Evolutionary conservation across 1,140 invertebrate species (phyloP).

Genomic region (Plodia interpunctella): DNA sequence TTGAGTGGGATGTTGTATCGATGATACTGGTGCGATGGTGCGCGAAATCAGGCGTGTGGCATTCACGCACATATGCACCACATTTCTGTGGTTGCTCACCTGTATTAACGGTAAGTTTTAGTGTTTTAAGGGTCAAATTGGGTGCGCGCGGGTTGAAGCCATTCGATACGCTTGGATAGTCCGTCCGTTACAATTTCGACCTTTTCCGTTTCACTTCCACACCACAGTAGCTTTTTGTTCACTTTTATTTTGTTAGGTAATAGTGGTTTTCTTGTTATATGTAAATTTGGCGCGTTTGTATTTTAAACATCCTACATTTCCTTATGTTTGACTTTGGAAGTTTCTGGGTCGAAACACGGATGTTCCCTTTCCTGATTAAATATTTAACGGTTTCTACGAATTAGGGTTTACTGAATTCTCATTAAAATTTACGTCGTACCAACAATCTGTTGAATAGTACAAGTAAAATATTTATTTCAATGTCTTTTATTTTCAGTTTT

Average conservation of each 20-base stretch:
- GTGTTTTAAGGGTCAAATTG: conserved; percentile 38
- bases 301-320: background rate
- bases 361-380: background rate
- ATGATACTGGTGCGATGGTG: conserved; percentile 62
- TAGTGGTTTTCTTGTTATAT: background rate
- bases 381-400: background rate
- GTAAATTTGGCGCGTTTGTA: background rate
- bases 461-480: no score
- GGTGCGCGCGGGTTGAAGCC: conserved; percentile 25
- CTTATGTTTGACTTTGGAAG: background rate
- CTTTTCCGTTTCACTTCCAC: conserved; percentile 10
- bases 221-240: background rate
- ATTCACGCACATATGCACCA: conserved; percentile 47
- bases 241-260: background rate
- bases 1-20: conserved; percentile 56
- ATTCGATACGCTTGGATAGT: conserved; percentile 40
- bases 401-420: background rate
- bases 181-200: conserved; percentile 31
- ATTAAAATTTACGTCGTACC: no score
- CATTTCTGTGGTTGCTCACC: conserved; percentile 53
- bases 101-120: conserved; percentile 61
- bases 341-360: background rate
- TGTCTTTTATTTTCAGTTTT: no score
- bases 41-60: conserved; percentile 43
- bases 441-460: no score